Evolutionary conservation across 1,140 invertebrate genomes (phyloP).

Genomic region (Pinna nobilis): DNA sequence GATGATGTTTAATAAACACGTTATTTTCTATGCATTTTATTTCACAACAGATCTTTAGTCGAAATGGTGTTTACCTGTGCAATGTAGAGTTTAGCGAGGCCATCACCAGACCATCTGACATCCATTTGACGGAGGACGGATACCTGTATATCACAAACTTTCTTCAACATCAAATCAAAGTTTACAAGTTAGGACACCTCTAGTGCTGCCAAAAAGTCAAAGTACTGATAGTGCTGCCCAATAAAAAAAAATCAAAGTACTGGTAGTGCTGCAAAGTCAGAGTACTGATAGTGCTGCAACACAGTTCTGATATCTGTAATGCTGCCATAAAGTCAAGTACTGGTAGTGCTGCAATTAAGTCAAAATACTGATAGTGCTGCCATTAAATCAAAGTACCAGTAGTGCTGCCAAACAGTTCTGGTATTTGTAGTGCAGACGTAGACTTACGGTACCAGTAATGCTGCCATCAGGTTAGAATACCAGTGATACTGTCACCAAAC

Average conservation of each 20-base stretch:
- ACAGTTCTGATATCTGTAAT: no score
- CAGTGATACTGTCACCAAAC: no score
- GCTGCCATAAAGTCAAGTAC: no score
- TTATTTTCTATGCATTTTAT: background rate
- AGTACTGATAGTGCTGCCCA: background rate
- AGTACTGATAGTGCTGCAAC: no score
- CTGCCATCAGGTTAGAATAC: no score
- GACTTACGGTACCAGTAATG: no score
- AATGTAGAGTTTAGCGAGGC: constrained; percentile 34
- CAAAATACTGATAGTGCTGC: no score
- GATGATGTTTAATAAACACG: no score
- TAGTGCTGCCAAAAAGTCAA: background rate
- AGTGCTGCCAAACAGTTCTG: no score
- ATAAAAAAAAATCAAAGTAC: background rate
- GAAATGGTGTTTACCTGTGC: constrained; percentile 46
- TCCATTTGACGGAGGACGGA: constrained; percentile 53
- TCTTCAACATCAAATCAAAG: constrained; percentile 46
- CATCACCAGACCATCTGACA: constrained; percentile 55
- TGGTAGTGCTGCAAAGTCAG: background rate
- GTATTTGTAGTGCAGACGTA: no score
- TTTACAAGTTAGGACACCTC: constrained; percentile 43
- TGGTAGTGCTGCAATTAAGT: no score
- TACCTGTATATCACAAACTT: constrained; percentile 51
- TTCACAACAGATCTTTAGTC: constrained; percentile 49
- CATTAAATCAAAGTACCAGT: no score